These are phyloP conservation scores for Toxotes jaculatrix DNA, from an alignment of 2,113 vertebrate genomes.

Conservation along the genomic window DNA sequence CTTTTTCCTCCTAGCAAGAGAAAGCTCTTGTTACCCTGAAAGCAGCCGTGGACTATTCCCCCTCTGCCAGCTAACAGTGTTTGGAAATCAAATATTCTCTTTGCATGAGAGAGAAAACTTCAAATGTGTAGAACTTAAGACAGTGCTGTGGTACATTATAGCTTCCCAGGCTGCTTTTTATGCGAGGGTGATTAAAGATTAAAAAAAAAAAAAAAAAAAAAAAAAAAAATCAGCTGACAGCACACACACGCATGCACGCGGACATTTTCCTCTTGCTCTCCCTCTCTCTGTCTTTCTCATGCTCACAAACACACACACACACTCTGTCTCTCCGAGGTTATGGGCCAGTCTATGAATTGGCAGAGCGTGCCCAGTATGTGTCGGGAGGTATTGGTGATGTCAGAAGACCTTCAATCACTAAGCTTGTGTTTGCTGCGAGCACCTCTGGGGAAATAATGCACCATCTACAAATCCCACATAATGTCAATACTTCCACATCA, in stretches of 20 bases:
- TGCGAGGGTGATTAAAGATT: conserved; percentile 33
- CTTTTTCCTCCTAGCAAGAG: conserved; percentile 16
- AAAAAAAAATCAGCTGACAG: not conserved
- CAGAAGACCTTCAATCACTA: conserved; percentile 40
- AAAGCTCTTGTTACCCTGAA: conserved; percentile 38
- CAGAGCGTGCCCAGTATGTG: conserved; percentile 17
- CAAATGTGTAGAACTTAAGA: conserved; percentile 50
- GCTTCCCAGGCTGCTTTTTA: conserved; percentile 37
- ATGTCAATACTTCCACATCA: conserved; percentile 54
- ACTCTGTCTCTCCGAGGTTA: not conserved
- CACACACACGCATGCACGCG: conserved; percentile 6
- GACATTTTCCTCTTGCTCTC: not conserved
- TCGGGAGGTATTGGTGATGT: conserved; percentile 47
- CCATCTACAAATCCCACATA: conserved; percentile 48
- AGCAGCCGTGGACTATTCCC: conserved; percentile 41
- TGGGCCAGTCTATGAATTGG: conserved; percentile 13
- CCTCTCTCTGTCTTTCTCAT: not conserved
- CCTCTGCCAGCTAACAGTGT: conserved; percentile 42
- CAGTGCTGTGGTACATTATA: conserved; percentile 26
- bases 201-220: not conserved
- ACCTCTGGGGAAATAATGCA: conserved; percentile 59
- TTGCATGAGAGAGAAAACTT: conserved; percentile 56
- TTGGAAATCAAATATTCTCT: conserved; percentile 70
- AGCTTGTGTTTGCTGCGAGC: conserved; percentile 31
- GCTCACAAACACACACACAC: not conserved